phyloP scores from a whole-genome alignment of 2,113 vertebrate species.

The Hyperopisus bebe region DNA sequence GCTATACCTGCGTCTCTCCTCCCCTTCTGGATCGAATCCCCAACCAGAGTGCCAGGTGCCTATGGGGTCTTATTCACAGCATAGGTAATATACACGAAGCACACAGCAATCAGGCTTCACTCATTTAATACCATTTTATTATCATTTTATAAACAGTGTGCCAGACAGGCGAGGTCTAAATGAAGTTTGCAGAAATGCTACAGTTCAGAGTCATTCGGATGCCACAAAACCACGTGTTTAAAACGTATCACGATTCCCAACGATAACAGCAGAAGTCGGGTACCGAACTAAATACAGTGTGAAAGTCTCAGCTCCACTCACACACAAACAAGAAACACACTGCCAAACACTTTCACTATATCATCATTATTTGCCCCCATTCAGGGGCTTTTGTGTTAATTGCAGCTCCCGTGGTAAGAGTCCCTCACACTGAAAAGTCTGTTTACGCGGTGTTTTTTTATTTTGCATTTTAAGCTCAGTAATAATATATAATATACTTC shows the following conservation, averaged over 20 bases:
- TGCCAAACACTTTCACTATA: not conserved
- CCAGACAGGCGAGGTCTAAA: slow-evolving; percentile 56
- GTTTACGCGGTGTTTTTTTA: not conserved
- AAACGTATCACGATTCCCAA: not conserved
- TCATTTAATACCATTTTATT: slow-evolving; percentile 17
- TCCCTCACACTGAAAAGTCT: not conserved
- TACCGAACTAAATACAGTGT: not conserved
- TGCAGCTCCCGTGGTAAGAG: not conserved
- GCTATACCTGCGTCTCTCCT: not conserved
- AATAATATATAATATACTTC: not conserved
- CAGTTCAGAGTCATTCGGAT: slow-evolving; percentile 37
- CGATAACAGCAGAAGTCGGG: not conserved
- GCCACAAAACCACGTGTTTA: slow-evolving; percentile 47
- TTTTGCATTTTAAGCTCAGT: slow-evolving; percentile 12
- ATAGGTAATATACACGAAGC: not conserved
- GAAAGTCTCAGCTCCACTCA: not conserved
- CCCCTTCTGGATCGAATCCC: not conserved
- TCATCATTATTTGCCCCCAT: not conserved
- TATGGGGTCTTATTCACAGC: not conserved
- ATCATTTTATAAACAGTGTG: slow-evolving; percentile 54
- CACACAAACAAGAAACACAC: not conserved
- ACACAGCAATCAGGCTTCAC: not conserved
- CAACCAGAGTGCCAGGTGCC: not conserved
- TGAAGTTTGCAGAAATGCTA: slow-evolving; percentile 36
- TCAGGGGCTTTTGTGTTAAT: not conserved